Conservation (phyloP, 2,888 invertebrate species). For the Colostygia pectinataria region DNA sequence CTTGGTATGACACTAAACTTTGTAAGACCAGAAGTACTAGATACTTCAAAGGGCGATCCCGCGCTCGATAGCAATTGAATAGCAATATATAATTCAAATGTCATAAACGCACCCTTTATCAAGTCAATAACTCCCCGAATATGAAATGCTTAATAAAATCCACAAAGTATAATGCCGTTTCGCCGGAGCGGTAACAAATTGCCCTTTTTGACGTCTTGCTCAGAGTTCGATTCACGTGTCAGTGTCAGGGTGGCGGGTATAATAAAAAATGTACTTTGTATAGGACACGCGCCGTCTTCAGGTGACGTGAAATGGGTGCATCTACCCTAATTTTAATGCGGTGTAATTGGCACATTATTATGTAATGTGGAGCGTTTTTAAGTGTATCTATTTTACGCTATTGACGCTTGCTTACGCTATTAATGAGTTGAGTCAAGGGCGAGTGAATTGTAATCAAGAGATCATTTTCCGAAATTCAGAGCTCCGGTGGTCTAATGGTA, state of each 20-base stretch:
- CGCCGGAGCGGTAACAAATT: slow-evolving; percentile 64
- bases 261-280: slow-evolving; percentile 54
- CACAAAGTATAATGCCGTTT: slow-evolving; percentile 59
- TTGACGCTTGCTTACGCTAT: too few species aligned
- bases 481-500: too few species aligned
- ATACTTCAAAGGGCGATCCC: slow-evolving; percentile 7
- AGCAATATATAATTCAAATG: slow-evolving; percentile 40
- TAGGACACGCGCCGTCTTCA: slow-evolving; percentile 66
- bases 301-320: slow-evolving; percentile 45
- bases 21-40: not conserved
- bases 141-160: slow-evolving; percentile 76
- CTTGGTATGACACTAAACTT: not conserved
- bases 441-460: too few species aligned
- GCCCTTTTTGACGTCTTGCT: slow-evolving; percentile 79
- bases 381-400: too few species aligned
- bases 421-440: too few species aligned
- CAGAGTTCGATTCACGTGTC: slow-evolving; percentile 60
- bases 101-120: slow-evolving; percentile 55
- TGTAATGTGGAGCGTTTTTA: slow-evolving; percentile 2
- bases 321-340: slow-evolving; percentile 37
- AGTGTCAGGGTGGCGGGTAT: slow-evolving; percentile 49
- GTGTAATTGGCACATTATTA: slow-evolving; percentile 11
- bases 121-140: slow-evolving; percentile 57
- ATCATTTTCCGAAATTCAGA: too few species aligned
- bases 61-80: slow-evolving; percentile 18